These are phyloP conservation scores for Pleuronectes platessa DNA, from an alignment of 2,113 vertebrate genomes.

Conservation along the genomic window DNA sequence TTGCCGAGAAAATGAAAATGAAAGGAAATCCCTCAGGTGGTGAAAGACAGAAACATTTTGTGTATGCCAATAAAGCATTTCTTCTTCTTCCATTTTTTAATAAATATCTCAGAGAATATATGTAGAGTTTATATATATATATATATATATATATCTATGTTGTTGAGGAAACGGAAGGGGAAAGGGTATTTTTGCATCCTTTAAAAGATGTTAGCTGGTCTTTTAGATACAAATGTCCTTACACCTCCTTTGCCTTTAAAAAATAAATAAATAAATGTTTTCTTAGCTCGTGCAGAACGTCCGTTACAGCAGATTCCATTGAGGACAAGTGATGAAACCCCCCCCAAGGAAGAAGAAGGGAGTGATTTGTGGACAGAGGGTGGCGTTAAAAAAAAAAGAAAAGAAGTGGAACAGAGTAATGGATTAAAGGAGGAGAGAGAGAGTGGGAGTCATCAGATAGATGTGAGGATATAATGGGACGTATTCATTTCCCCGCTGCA, in stretches of 20 bases:
- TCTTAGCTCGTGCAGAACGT: too few relatives aligned
- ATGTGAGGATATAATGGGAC: slow-evolving; percentile 8
- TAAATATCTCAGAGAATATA: too few relatives aligned
- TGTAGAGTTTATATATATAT: too few relatives aligned
- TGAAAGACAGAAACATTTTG: background rate
- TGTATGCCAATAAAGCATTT: background rate
- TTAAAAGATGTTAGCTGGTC: too few relatives aligned
- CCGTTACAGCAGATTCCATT: too few relatives aligned
- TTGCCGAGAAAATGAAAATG: slow-evolving; percentile 16
- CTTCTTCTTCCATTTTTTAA: too few relatives aligned
- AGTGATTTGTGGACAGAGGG: slow-evolving; percentile 11
- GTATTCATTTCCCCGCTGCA: slow-evolving; percentile 38
- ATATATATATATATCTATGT: background rate
- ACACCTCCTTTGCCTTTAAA: too few relatives aligned
- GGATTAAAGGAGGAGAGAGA: slow-evolving; percentile 2
- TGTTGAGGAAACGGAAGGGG: too few relatives aligned
- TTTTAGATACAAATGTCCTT: too few relatives aligned
- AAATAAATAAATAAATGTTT: too few relatives aligned
- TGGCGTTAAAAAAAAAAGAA: background rate
- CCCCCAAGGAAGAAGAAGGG: background rate
- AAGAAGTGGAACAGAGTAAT: background rate
- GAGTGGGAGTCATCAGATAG: background rate
- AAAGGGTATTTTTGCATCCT: too few relatives aligned
- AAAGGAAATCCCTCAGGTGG: slow-evolving; percentile 7
- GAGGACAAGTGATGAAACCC: background rate